These are phyloP conservation scores for Microtus richardsoni DNA, from an alignment of 2,113 vertebrate genomes.

Conservation along the genomic window DNA sequence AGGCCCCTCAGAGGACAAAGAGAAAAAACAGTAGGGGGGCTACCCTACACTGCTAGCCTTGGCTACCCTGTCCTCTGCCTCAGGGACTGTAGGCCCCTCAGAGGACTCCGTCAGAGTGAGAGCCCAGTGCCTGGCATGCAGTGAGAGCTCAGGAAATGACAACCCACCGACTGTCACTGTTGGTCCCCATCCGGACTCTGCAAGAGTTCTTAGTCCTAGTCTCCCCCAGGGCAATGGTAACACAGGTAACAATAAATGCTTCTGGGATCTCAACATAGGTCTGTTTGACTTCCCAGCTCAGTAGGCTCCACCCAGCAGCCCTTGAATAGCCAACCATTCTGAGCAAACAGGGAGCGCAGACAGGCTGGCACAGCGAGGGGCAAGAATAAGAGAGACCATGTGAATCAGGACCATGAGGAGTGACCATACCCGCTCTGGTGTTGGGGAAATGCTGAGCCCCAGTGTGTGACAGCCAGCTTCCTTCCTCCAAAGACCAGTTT, in stretches of 20 bases:
- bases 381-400: background rate
- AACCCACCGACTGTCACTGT: background rate
- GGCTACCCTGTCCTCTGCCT: background rate
- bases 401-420: background rate
- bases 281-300: background rate
- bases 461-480: conserved; percentile 84
- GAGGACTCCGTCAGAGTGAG: background rate
- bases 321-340: conserved; percentile 1
- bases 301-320: background rate
- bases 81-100: background rate
- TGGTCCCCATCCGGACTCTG: background rate
- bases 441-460: conserved; percentile 85
- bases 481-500: conserved; percentile 88
- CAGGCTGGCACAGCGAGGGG: background rate
- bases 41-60: background rate
- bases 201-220: background rate
- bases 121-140: background rate
- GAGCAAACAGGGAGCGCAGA: background rate
- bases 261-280: background rate
- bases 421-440: conserved; percentile 82
- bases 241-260: background rate
- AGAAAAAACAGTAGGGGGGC: background rate
- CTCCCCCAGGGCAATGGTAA: background rate
- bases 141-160: background rate
- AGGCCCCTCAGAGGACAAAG: background rate